These are phyloP conservation scores for Coelogynopora nodosa DNA, from an alignment of 2,888 invertebrate species.

Conservation along the genomic window DNA sequence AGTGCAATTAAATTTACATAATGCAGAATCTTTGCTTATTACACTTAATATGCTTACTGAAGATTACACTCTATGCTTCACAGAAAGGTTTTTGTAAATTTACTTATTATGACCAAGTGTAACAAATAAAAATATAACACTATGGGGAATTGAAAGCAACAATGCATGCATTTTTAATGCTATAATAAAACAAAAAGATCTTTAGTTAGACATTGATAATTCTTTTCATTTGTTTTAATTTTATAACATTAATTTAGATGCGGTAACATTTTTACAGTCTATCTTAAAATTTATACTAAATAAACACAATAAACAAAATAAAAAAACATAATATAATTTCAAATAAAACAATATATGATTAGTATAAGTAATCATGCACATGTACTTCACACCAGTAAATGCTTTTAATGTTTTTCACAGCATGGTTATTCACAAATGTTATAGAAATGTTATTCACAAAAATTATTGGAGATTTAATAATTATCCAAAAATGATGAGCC, in stretches of 20 bases:
- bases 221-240: not conserved
- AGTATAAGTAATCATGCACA: not conserved
- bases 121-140: not conserved
- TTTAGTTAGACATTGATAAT: not conserved
- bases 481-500: not conserved
- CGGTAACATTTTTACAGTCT: not conserved
- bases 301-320: not conserved
- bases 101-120: not conserved
- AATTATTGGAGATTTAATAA: not conserved
- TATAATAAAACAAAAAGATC: not conserved
- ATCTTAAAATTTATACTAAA: not conserved
- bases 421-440: not conserved
- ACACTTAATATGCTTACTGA: not conserved
- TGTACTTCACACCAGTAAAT: not conserved
- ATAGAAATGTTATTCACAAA: not conserved
- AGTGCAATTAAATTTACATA: not conserved
- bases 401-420: not conserved
- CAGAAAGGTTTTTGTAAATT: not conserved
- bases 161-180: not conserved
- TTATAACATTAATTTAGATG: not conserved
- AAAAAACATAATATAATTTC: not conserved
- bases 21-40: not conserved
- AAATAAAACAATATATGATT: not conserved
- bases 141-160: not conserved
- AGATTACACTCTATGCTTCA: not conserved